Evolutionary conservation across 2,888 invertebrate species (phyloP).

Genomic region (Xanthorhoe designata): DNA sequence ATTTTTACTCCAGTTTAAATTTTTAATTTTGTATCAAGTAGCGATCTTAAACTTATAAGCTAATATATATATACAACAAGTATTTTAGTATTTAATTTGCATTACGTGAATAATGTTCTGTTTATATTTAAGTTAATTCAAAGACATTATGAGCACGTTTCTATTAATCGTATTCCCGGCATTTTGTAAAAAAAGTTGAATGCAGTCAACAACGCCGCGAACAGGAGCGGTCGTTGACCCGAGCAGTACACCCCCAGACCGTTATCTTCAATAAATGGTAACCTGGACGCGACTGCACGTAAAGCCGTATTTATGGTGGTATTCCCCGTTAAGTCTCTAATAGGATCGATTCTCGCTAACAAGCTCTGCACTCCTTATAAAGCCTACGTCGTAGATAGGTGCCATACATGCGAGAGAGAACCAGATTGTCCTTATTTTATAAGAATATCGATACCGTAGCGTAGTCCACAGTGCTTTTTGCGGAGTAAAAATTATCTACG

Average conservation of each 20-base stretch:
- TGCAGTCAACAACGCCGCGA: conserved; percentile 53
- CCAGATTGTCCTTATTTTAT: not conserved
- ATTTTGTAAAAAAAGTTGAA: conserved; percentile 36
- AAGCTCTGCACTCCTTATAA: conserved; percentile 29
- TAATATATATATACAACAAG: too few relatives aligned
- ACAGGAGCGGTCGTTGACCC: conserved; percentile 73
- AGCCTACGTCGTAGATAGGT: conserved; percentile 9
- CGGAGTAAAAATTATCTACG: too few relatives aligned
- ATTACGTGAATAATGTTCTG: too few relatives aligned
- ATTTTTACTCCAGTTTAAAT: too few relatives aligned
- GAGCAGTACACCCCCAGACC: conserved; percentile 71
- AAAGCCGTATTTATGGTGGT: conserved; percentile 40
- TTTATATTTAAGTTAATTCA: too few relatives aligned
- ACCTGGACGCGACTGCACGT: conserved; percentile 66
- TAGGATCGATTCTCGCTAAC: conserved; percentile 31
- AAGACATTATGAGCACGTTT: not conserved
- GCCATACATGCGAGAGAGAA: not conserved
- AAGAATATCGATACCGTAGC: not conserved
- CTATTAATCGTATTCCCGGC: conserved; percentile 15
- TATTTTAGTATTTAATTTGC: too few relatives aligned
- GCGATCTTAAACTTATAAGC: too few relatives aligned
- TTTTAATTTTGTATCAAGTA: too few relatives aligned
- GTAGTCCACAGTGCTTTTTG: too few relatives aligned
- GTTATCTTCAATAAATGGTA: conserved; percentile 80
- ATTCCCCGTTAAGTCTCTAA: conserved; percentile 37